Base-by-base conservation (phyloP, 64 coral and sea anemone genomes). In the Dendronephthya gigantea region DNA sequence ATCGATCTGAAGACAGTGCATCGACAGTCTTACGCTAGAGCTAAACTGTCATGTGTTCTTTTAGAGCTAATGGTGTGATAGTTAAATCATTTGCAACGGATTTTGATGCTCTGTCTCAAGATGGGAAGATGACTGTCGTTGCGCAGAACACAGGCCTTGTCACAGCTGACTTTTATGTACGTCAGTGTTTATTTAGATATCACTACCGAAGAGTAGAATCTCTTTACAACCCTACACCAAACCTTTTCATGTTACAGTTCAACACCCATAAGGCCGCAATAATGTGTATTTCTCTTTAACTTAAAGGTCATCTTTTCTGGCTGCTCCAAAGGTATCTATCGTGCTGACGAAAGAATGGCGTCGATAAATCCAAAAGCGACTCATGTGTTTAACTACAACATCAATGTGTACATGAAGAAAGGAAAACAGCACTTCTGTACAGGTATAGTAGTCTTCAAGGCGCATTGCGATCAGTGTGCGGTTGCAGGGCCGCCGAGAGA, bases 141-240 rank as follows among this genome's bases (percentile, higher is more conserved):
- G 88, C 93, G 25, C 94, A 97, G 50, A 97, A 97, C 27, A 97
- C 92, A 30, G 94, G 94, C 22, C 91, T 91, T n/a, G 94, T 97
- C 22, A 97, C 94, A 0, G 94, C 94, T 12, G 94, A 97, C 66
- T 97, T 97, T 83, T 89, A 88, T 90, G 94, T 93, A 88, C 89
- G 94, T n/a, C n/a, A n/a, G n/a, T n/a, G n/a, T 28, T 79, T 12
- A 79, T 7, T 15, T 17, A 79, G 1, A 11, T 9, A 16, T 16
- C 36, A 17, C 37, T 16, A 66, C 58, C 6, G 19, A 66, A 30
- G 6, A 66, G 58, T 66, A 66, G 58, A 8, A 66, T 3, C 34
- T 36, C 30, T 34, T 33, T 12, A 79, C 72, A n/a, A 62, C 6
- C 19, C 7, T 23, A 27, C 8, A 62, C 55, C 25, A 62, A n/a